These are phyloP conservation scores for Amorpha juglandis DNA, from an alignment of 2,888 invertebrate species.

Conservation along the genomic window DNA sequence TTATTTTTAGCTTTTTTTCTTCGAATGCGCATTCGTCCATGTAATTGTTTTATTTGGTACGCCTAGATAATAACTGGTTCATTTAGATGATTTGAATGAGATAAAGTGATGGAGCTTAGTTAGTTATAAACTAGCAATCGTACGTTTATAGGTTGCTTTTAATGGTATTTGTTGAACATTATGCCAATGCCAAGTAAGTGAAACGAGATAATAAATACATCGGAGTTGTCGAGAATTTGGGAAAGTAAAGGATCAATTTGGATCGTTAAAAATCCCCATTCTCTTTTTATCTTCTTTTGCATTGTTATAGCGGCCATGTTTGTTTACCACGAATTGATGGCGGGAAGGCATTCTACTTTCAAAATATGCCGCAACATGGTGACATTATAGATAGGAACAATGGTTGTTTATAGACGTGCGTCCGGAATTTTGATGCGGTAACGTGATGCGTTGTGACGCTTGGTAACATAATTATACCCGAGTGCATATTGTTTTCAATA, in stretches of 20 bases:
- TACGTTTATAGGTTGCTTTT: too few relatives aligned
- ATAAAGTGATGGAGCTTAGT: neutral
- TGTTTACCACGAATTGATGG: slow-evolving; percentile 3
- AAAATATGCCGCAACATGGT: slow-evolving; percentile 24
- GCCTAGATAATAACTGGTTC: neutral
- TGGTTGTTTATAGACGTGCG: slow-evolving; percentile 67
- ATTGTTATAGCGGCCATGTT: slow-evolving; percentile 6
- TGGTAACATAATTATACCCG: slow-evolving; percentile 10
- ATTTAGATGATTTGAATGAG: neutral
- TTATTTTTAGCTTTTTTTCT: neutral
- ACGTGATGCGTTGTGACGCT: slow-evolving; percentile 41
- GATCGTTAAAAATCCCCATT: too few relatives aligned
- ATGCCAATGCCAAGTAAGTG: too few relatives aligned
- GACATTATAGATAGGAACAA: slow-evolving; percentile 61
- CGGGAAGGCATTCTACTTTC: slow-evolving; percentile 23
- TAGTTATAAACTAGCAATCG: too few relatives aligned
- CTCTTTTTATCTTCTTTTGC: slow-evolving; percentile 7
- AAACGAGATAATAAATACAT: too few relatives aligned
- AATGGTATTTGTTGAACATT: too few relatives aligned
- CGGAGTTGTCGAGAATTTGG: too few relatives aligned
- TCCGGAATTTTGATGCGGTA: slow-evolving; percentile 64
- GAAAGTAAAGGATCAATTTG: too few relatives aligned
- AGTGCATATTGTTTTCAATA: slow-evolving; percentile 2
- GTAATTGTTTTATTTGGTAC: neutral
- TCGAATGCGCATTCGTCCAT: neutral